Base-by-base conservation (phyloP, 2,113 vertebrate genomes). In the Phrynocephalus versicolor region DNA sequence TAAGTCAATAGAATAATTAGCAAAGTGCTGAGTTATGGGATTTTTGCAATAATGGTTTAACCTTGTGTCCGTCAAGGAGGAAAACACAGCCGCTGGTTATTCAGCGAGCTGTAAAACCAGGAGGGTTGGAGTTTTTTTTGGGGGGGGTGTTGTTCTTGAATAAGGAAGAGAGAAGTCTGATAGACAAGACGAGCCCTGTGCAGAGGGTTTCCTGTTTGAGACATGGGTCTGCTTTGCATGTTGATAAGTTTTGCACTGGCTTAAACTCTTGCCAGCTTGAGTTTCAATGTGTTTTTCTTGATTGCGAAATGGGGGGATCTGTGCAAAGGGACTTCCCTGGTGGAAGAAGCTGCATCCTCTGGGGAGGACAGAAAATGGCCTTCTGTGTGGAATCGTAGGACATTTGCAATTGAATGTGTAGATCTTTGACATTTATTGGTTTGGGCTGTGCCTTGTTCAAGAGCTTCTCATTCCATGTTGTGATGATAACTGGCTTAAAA, bases 311-410 rank as follows among this genome's bases (percentile, higher is more conserved):
- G 89, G 74, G 39, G 30, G 37, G 82, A 75, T 0, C 4, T 15
- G 0, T 4, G 1, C 21, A 3, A 19, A 39, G 41, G 73, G 57
- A 0, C 0, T 73, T 30, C 3, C 79, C 51, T 30, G 83, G 25
- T n/a, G n/a, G n/a, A n/a, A n/a, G n/a, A n/a, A n/a, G n/a, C n/a
- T n/a, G n/a, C n/a, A n/a, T n/a, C n/a, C n/a, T n/a, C n/a, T n/a
- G n/a, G n/a, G n/a, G n/a, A n/a, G n/a, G n/a, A n/a, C n/a, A 25
- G 57, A 0, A 0, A 0, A 73, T 15, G 37, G 2, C 6, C 3
- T 0, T 21, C 73, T 77, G 10, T 12, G 64, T 51, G 1, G 41
- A 0, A 30, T n/a, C 19, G 45, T 21, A 37, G 23, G 39, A 7
- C 14, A 27, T 27, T 13, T 35, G 12, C 35, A 62, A 15, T 12